phyloP scores from a whole-genome alignment of 2,113 vertebrate species.

The Cryptotis parvus region DNA sequence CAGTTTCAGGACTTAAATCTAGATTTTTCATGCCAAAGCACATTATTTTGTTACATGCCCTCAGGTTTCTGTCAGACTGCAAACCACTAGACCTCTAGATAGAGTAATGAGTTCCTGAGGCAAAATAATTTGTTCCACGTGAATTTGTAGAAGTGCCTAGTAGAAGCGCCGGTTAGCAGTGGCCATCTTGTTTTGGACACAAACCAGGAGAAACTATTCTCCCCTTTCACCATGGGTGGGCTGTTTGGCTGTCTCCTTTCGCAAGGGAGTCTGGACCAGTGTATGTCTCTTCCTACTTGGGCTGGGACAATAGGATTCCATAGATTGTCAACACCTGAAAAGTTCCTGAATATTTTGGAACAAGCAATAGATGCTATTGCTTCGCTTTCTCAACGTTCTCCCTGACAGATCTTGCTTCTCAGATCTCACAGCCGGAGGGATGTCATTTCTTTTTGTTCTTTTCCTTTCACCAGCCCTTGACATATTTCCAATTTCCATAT shows the following conservation, averaged over 20 bases:
- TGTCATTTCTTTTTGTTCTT: background rate
- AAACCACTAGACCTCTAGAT: background rate
- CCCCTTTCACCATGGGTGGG: background rate
- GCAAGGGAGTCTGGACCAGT: background rate
- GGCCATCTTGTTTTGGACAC: background rate
- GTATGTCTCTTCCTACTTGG: background rate
- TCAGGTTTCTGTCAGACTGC: constrained; percentile 15
- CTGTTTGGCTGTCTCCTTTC: background rate
- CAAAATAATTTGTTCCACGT: background rate
- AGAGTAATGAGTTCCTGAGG: background rate
- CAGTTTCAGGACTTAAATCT: background rate
- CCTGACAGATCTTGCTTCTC: background rate
- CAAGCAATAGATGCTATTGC: background rate
- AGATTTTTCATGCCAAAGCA: constrained; percentile 6
- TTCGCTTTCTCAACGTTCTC: constrained; percentile 23
- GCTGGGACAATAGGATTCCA: background rate
- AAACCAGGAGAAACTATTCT: background rate
- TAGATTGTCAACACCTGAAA: background rate
- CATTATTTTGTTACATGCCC: background rate
- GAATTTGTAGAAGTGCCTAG: background rate
- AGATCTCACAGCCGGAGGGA: background rate
- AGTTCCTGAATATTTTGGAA: background rate
- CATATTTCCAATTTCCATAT: constrained; percentile 21
- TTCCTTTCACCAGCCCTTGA: constrained; percentile 12
- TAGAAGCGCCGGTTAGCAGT: background rate